Base-by-base conservation (phyloP, 2,797 vertebrate genomes). In the Psittacula echo region DNA sequence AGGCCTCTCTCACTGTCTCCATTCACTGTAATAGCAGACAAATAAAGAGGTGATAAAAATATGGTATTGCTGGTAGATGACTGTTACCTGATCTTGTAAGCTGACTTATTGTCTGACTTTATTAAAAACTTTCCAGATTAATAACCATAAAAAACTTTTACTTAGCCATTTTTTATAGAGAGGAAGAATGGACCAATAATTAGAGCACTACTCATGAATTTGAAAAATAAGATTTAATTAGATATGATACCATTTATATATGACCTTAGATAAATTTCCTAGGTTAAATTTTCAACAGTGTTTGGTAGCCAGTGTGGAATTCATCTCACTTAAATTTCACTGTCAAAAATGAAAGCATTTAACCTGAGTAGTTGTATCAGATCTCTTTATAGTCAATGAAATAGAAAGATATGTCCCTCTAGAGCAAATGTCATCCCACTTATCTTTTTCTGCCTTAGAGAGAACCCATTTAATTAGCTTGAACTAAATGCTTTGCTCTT, bases 181-280 rank as follows among this genome's bases (percentile, higher is more conserved):
- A 74, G 17, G n/a, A 73, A 87, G 29, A 45, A 76, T 27, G 6
- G 30, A 5, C 23, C 18, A 73, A 50, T 75, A 73, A 66, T 93
- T 82, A 81, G 62, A 92, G 10, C 27, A 73, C 9, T 70, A 64
- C 18, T 51, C 20, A 47, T 58, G 80, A 91, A 51, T 84, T 76
- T 66, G 73, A 65, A 94, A 96, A 86, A 81, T 41, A 66, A 3
- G 7, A 79, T 87, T 94, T 71, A 90, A 67, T 84, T 91, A 94
- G 74, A 75, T 85, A 27, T 3, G 7, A 54, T 72, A 41, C 21
- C 30, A n/a, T 89, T 88, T 62, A 5, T 81, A 13, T 79, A 44
- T 73, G 83, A 90, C 83, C 88, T 91, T 70, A 72, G 60, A 72
- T 54, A 94, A 89, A 85, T 87, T 81, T 41, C 53, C 76, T 62